Conservation (phyloP, 2,113 vertebrate species). For the Scortum barcoo region DNA sequence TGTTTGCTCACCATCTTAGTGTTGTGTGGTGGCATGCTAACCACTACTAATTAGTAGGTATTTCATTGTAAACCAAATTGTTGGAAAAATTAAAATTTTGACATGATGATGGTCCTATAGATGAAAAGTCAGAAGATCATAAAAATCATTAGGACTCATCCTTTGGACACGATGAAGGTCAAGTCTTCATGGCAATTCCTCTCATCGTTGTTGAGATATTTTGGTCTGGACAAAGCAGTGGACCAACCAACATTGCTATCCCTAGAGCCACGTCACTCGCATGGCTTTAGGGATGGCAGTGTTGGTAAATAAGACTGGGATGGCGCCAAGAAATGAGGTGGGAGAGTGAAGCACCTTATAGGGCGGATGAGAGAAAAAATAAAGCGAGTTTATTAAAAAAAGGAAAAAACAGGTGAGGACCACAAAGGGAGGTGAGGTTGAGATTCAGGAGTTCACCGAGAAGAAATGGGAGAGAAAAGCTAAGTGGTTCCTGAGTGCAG, state of each 20-base stretch:
- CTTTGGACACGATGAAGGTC: not conserved
- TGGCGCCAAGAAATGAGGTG: not conserved
- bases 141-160: not conserved
- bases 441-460: not conserved
- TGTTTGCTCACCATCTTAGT: not conserved
- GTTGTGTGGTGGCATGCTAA: not conserved
- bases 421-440: not conserved
- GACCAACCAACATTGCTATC: not conserved
- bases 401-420: not conserved
- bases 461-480: conserved; percentile 6
- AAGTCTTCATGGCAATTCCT: no score
- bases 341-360: not conserved
- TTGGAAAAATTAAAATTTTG: not conserved
- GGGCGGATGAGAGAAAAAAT: not conserved
- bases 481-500: conserved; percentile 14
- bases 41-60: not conserved
- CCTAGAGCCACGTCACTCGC: no score
- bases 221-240: not conserved
- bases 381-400: not conserved
- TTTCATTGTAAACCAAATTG: not conserved
- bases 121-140: not conserved
- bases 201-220: no score
- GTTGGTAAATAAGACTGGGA: not conserved
- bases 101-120: not conserved
- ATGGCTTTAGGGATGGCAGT: no score